phyloP scores from a whole-genome alignment of 2,797 vertebrate species.

The Gallinago stenura region DNA sequence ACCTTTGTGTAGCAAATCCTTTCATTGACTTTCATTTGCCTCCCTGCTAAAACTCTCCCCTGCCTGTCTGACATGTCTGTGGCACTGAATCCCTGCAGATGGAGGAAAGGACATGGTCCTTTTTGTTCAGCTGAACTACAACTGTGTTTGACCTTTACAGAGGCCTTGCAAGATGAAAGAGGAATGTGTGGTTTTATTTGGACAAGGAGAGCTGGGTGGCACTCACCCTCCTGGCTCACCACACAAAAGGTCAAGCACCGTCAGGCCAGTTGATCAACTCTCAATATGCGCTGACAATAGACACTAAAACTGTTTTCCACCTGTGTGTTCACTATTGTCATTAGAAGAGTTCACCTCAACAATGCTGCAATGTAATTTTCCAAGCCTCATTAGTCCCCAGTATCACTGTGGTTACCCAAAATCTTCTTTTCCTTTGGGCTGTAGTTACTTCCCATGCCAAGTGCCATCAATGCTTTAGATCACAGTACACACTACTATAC shows the following conservation, averaged over 20 bases:
- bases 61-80: background rate
- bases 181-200: background rate
- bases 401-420: background rate
- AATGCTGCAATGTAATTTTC: background rate
- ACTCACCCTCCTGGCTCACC: background rate
- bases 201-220: background rate
- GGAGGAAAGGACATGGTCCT: background rate
- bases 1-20: background rate
- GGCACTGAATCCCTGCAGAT: background rate
- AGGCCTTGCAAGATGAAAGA: background rate
- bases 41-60: background rate
- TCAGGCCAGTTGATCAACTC: background rate
- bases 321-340: background rate
- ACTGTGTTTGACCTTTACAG: background rate
- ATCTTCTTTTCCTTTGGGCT: background rate
- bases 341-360: background rate
- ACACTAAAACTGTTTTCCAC: background rate
- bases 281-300: background rate
- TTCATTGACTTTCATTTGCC: background rate
- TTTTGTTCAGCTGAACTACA: background rate
- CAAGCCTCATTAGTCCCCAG: background rate
- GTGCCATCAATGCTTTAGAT: background rate
- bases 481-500: background rate
- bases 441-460: background rate
- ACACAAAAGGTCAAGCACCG: background rate